Conservation (phyloP, 2,113 vertebrate genomes). For the Sula dactylatra region DNA sequence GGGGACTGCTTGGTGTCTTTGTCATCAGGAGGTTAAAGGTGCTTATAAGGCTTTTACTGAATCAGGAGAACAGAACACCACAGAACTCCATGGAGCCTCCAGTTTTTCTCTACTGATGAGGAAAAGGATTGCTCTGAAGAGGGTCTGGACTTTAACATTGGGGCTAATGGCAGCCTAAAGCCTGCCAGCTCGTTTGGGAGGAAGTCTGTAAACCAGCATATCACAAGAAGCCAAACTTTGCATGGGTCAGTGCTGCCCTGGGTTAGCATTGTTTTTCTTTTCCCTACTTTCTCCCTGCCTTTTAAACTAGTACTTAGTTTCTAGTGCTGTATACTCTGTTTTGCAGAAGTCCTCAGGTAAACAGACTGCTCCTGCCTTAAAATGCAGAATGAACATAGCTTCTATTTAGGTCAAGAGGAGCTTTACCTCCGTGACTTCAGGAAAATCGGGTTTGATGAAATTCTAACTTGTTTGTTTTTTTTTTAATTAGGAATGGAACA, state of each 20-base stretch:
- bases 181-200: not conserved
- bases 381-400: not conserved
- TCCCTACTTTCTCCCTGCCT: not conserved
- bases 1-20: not conserved
- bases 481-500: constrained; percentile 3
- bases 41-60: not conserved
- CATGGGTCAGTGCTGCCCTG: not conserved
- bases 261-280: not conserved
- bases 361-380: not conserved
- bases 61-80: not conserved
- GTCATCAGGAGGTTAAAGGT: not conserved
- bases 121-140: not conserved
- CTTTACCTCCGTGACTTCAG: not conserved
- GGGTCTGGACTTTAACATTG: not conserved
- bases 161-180: not conserved
- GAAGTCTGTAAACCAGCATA: not conserved
- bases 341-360: not conserved
- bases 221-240: not conserved
- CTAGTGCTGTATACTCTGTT: not conserved
- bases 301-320: not conserved
- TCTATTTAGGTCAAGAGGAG: not conserved
- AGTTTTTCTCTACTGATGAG: not conserved
- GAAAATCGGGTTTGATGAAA: not conserved
- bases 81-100: not conserved
- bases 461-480: not conserved